phyloP scores from a whole-genome alignment of 1,140 invertebrate species.

The Aphaenogaster ashmeadi region DNA sequence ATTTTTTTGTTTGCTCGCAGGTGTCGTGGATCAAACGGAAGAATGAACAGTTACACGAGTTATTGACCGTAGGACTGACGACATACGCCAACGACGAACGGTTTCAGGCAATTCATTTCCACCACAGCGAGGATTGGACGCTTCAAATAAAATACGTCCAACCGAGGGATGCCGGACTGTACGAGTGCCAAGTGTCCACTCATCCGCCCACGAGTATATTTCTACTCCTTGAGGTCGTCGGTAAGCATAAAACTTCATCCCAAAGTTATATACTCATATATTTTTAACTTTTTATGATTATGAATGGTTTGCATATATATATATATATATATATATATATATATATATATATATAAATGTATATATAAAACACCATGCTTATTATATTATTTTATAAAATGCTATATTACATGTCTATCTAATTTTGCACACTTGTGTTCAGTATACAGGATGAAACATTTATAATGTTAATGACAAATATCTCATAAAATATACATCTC shows the following conservation, averaged over 20 bases:
- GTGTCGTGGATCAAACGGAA: slow-evolving; percentile 94
- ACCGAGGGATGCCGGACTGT: slow-evolving; percentile 92
- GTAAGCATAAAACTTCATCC: slow-evolving; percentile 88
- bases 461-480: no score
- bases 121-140: slow-evolving; percentile 96
- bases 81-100: slow-evolving; percentile 95
- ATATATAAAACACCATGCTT: background rate
- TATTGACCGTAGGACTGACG: slow-evolving; percentile 93
- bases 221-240: slow-evolving; percentile 93
- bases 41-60: slow-evolving; percentile 89
- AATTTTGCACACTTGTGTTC: no score
- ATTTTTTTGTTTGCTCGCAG: slow-evolving; percentile 84
- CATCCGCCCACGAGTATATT: slow-evolving; percentile 95
- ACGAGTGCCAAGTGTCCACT: slow-evolving; percentile 96
- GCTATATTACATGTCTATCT: background rate
- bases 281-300: background rate
- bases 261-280: background rate
- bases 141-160: slow-evolving; percentile 95
- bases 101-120: slow-evolving; percentile 94
- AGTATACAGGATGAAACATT: no score
- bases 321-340: no score
- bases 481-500: no score
- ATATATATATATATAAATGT: no score
- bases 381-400: background rate
- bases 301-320: background rate